phyloP scores from a whole-genome alignment of 1,140 invertebrate species.

The Philopotamus ludificatus region DNA sequence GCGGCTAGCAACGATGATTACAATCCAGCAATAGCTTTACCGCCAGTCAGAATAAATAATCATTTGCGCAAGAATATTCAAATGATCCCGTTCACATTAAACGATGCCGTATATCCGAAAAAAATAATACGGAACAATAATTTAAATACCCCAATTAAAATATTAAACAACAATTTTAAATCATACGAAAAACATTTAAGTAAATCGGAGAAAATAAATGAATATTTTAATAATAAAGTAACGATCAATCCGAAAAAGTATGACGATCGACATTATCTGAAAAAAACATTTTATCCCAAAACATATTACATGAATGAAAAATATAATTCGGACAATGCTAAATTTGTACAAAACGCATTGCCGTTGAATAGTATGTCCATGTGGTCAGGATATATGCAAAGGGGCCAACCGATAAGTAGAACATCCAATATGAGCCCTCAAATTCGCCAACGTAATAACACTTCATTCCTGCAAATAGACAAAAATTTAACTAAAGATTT shows the following conservation, averaged over 20 bases:
- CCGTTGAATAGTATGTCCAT: not conserved
- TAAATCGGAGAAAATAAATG: not conserved
- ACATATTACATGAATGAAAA: no score
- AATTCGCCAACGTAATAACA: no score
- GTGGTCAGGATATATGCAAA: slow-evolving; percentile 8
- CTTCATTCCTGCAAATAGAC: not conserved
- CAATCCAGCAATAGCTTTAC: slow-evolving; percentile 37
- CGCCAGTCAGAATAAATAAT: not conserved
- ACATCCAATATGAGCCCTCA: not conserved
- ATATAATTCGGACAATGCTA: no score
- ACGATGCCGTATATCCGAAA: slow-evolving; percentile 27
- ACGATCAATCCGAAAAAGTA: not conserved
- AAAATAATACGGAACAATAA: no score
- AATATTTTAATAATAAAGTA: not conserved
- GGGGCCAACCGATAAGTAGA: not conserved
- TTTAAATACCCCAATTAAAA: no score
- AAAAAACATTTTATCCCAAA: not conserved
- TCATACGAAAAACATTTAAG: not conserved
- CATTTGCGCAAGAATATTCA: slow-evolving; percentile 3
- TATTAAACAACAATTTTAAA: no score
- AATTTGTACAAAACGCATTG: not conserved
- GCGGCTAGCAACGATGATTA: not conserved
- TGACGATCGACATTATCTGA: not conserved
- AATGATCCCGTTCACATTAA: slow-evolving; percentile 35
- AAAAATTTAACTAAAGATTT: slow-evolving; percentile 4